phyloP scores from a whole-genome alignment of 2,113 vertebrate species.

The Gadus chalcogrammus region DNA sequence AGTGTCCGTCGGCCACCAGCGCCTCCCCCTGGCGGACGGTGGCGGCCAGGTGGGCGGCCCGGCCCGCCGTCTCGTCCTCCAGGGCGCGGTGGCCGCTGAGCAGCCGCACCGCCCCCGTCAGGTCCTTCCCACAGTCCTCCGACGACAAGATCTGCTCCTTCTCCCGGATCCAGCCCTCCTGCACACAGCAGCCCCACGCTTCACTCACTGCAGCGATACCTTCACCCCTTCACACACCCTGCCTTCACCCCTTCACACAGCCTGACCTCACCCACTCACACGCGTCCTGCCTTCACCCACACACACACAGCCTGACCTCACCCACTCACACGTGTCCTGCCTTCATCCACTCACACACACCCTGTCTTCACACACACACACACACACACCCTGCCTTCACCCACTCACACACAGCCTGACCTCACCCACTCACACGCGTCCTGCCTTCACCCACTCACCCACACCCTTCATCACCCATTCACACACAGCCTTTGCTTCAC shows the following conservation, averaged over 20 bases:
- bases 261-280: not conserved
- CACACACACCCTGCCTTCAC: not conserved
- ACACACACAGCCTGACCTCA: not conserved
- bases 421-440: not conserved
- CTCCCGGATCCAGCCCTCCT: conserved; percentile 95
- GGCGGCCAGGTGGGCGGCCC: conserved; percentile 84
- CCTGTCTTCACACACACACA: too few relatives aligned
- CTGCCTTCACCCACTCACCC: not conserved
- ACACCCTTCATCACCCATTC: not conserved
- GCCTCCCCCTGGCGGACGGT: conserved; percentile 89
- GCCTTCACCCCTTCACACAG: not conserved
- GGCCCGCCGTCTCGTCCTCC: conserved; percentile 94
- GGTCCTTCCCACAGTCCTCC: conserved; percentile 91
- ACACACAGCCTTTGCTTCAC: not conserved
- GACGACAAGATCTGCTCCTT: conserved; percentile 97
- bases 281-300: not conserved
- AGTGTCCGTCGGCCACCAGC: conserved; percentile 90
- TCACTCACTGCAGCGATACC: not conserved
- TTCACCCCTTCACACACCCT: not conserved
- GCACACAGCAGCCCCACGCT: not conserved
- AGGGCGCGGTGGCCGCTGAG: conserved; percentile 94
- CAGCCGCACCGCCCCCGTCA: conserved; percentile 89
- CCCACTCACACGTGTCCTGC: not conserved
- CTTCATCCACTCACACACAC: not conserved
- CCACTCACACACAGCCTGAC: not conserved